Percentiles rank a stretch among this genome's conserved stretches.
Evolutionary conservation across 1,140 invertebrate species (phyloP).

Genomic region (Contarinia nasturtii): DNA sequence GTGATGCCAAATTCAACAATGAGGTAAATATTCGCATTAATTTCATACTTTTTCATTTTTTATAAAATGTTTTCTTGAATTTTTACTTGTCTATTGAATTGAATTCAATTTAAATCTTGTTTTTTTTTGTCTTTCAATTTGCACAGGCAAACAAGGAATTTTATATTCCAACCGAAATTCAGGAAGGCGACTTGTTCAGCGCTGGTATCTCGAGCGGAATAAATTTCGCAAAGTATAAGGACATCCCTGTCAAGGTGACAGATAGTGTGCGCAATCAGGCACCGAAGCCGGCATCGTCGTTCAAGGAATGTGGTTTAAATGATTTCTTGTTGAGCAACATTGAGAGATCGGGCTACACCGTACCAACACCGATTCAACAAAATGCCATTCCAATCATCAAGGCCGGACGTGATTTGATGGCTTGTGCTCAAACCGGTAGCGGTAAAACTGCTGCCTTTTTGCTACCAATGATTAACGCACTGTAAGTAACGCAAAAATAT

Average conservation of each 20-base stretch:
- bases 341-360: slow-evolving; percentile 55
- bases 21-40: no score
- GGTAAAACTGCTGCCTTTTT: slow-evolving; percentile 95
- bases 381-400: slow-evolving; percentile 69
- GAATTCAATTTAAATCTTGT: no score
- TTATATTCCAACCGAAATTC: slow-evolving; percentile 67
- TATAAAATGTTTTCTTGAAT: no score
- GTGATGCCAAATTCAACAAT: no score
- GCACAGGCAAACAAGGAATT: slow-evolving; percentile 28
- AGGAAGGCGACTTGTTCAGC: slow-evolving; percentile 49
- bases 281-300: slow-evolving; percentile 43
- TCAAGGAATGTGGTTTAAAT: slow-evolving; percentile 39
- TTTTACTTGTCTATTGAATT: no score
- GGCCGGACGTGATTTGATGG: slow-evolving; percentile 75
- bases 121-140: no score
- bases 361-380: slow-evolving; percentile 89
- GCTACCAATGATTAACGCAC: slow-evolving; percentile 64
- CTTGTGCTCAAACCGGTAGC: slow-evolving; percentile 92
- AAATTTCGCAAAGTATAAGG: slow-evolving; percentile 76
- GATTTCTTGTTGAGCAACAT: slow-evolving; percentile 57
- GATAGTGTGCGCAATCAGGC: slow-evolving; percentile 23
- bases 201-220: slow-evolving; percentile 56
- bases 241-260: slow-evolving; percentile 58
- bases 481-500: no score
- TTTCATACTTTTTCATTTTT: no score